These are phyloP conservation scores for Menidia menidia DNA, from an alignment of 2,797 vertebrate species.

Conservation along the genomic window DNA sequence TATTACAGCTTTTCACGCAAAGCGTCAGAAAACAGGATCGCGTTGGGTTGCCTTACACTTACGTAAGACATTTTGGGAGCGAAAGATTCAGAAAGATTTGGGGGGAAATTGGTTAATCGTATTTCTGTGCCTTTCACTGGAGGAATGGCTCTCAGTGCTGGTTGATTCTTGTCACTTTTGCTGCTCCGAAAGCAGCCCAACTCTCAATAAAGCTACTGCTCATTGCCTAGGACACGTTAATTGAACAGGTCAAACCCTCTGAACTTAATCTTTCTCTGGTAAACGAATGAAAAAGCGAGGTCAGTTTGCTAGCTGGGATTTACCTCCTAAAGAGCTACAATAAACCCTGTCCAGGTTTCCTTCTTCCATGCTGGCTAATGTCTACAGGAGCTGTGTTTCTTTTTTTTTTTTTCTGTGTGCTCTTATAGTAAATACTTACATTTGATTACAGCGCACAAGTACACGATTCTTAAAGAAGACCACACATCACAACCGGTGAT, in stretches of 20 bases:
- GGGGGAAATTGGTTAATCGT: neutral
- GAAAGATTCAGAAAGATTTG: neutral
- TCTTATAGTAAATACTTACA: conserved; percentile 24
- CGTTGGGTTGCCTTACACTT: conserved; percentile 1
- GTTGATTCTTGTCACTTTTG: neutral
- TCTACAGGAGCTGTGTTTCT: neutral
- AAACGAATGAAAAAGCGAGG: conserved; percentile 15
- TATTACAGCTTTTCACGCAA: conserved; percentile 6
- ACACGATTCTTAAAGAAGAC: conserved; percentile 14
- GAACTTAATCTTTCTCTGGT: neutral
- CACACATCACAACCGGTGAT: conserved; percentile 15
- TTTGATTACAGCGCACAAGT: conserved; percentile 11
- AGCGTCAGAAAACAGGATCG: neutral
- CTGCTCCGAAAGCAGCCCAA: neutral
- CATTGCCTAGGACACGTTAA: neutral
- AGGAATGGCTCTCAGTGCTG: neutral
- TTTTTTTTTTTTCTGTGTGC: neutral
- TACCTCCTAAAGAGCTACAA: conserved; percentile 14
- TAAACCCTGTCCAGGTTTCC: neutral
- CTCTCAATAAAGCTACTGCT: neutral
- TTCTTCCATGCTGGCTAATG: neutral
- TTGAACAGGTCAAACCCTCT: neutral
- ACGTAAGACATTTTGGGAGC: neutral
- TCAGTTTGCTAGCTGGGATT: neutral
- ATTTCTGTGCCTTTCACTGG: neutral